Conservation (phyloP, 2,888 invertebrate genomes). For the Eumerus sabulonum region DNA sequence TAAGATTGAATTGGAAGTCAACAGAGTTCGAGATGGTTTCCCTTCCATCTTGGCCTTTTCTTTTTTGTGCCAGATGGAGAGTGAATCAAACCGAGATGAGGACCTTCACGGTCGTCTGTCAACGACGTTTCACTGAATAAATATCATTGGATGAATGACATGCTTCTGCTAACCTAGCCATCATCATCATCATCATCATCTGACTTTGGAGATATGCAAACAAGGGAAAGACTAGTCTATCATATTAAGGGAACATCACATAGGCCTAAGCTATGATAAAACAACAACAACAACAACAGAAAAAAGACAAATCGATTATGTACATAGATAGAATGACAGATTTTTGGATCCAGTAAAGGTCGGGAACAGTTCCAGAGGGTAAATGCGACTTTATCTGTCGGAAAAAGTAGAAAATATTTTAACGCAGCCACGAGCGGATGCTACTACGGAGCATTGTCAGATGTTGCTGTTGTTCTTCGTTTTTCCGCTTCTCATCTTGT, state of each 20-base stretch:
- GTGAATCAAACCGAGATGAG: no score
- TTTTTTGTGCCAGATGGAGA: neutral
- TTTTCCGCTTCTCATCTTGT: neutral
- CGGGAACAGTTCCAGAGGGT: conserved; percentile 32
- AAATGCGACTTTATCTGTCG: conserved; percentile 40
- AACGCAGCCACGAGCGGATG: conserved; percentile 19
- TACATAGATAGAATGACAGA: conserved; percentile 55
- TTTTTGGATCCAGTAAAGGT: conserved; percentile 43
- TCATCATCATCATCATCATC: neutral
- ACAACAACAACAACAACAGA: conserved; percentile 5
- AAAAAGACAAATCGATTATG: conserved; percentile 48
- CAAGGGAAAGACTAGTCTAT: conserved; percentile 22
- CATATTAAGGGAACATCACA: neutral
- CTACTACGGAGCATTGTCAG: conserved; percentile 12
- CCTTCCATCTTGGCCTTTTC: conserved; percentile 4
- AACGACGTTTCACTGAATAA: conserved; percentile 27
- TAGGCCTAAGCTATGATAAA: neutral
- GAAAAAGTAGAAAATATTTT: conserved; percentile 32
- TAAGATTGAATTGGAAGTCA: conserved; percentile 64
- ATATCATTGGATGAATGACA: conserved; percentile 21
- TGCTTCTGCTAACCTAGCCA: neutral
- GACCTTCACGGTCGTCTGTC: conserved; percentile 15
- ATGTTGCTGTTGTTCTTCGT: conserved; percentile 4
- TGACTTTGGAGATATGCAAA: conserved; percentile 13
- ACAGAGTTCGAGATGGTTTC: conserved; percentile 45